Conservation (phyloP, 1,140 invertebrate genomes). For the Drosophila malerkotliana region DNA sequence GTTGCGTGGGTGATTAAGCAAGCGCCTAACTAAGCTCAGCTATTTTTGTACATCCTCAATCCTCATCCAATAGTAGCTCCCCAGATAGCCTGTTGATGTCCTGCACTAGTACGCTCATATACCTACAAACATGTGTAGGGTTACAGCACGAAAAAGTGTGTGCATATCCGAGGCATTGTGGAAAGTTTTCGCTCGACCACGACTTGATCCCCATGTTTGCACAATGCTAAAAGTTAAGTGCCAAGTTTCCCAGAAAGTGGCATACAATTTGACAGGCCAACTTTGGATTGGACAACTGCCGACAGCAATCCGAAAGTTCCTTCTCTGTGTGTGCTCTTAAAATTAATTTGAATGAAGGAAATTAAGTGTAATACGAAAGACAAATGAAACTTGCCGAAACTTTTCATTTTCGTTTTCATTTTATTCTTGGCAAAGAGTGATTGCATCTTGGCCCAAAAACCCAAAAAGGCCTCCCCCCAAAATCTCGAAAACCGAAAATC, state of each 20-base stretch:
- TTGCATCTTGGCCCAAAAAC: slow-evolving; percentile 25
- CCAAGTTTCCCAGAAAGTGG: slow-evolving; percentile 36
- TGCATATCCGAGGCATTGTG: slow-evolving; percentile 13
- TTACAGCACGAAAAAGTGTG: slow-evolving; percentile 26
- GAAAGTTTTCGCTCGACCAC: slow-evolving; percentile 10
- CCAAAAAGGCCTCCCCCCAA: neutral
- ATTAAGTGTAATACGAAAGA: slow-evolving; percentile 56
- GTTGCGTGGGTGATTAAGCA: slow-evolving; percentile 17
- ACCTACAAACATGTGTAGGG: neutral
- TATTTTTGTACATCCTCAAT: slow-evolving; percentile 28
- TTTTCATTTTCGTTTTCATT: slow-evolving; percentile 16
- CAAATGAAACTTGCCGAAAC: slow-evolving; percentile 45
- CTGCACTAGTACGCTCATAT: neutral
- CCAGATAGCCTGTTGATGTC: slow-evolving; percentile 1
- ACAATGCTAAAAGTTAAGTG: slow-evolving; percentile 37
- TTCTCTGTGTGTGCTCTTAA: slow-evolving; percentile 32
- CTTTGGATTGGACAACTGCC: slow-evolving; percentile 36
- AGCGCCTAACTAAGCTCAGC: slow-evolving; percentile 1
- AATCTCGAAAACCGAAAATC: neutral
- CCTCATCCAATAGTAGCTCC: neutral
- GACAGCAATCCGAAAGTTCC: slow-evolving; percentile 25
- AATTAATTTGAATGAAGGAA: slow-evolving; percentile 53
- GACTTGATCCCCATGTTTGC: neutral
- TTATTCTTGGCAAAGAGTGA: slow-evolving; percentile 1
- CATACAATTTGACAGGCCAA: slow-evolving; percentile 33